phyloP scores from a whole-genome alignment of 2,113 vertebrate species.

The Chloropsis hardwickii region DNA sequence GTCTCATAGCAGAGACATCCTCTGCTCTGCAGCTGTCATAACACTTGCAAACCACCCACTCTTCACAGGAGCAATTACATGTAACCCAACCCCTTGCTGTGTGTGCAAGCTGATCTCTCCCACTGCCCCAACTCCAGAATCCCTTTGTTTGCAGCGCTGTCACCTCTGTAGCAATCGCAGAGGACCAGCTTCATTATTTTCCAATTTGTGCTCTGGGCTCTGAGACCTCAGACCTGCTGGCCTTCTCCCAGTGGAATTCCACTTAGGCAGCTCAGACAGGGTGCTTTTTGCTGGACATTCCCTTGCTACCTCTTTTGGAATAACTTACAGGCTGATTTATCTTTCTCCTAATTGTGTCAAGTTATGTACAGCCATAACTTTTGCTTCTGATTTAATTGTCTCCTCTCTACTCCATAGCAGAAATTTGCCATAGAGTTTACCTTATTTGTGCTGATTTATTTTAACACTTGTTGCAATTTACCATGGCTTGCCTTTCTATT shows the following conservation, averaged over 20 bases:
- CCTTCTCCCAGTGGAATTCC: not conserved
- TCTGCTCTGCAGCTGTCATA: slow-evolving; percentile 68
- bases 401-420: not conserved
- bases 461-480: not conserved
- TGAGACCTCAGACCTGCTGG: not conserved
- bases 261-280: not conserved
- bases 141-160: slow-evolving; percentile 8
- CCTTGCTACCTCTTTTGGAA: not conserved
- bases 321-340: not conserved
- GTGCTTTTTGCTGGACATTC: not conserved
- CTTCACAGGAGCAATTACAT: slow-evolving; percentile 61
- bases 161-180: not conserved
- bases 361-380: not conserved
- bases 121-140: slow-evolving; percentile 10
- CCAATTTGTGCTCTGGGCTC: slow-evolving; percentile 4
- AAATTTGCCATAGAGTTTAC: not conserved
- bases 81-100: slow-evolving; percentile 16
- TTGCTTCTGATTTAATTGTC: not conserved
- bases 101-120: slow-evolving; percentile 51
- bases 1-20: slow-evolving; percentile 54
- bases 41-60: slow-evolving; percentile 62
- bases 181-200: slow-evolving; percentile 35
- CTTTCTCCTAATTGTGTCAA: not conserved
- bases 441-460: not conserved
- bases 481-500: not conserved